Conservation (phyloP, 1,140 invertebrate genomes). For the Calephelis nemesis region DNA sequence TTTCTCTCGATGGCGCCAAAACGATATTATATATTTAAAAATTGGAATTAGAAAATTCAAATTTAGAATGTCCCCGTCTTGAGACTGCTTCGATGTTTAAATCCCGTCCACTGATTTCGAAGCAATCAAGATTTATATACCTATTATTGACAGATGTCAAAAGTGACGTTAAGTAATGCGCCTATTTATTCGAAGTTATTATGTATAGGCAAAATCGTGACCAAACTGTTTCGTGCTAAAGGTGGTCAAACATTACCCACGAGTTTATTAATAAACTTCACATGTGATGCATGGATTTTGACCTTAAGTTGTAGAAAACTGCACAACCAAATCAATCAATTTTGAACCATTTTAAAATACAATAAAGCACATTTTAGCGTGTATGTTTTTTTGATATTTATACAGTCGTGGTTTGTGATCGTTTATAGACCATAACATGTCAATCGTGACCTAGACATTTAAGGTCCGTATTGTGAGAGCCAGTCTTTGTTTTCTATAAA, state of each 20-base stretch:
- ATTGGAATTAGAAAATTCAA: no score
- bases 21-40: no score
- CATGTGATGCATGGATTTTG: slow-evolving; percentile 44
- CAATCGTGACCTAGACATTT: slow-evolving; percentile 55
- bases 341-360: background rate
- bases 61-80: no score
- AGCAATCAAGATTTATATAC: no score
- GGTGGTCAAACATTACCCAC: slow-evolving; percentile 45
- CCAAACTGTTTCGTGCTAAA: slow-evolving; percentile 49
- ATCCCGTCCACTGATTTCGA: no score
- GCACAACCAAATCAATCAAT: background rate
- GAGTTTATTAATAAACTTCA: slow-evolving; percentile 50
- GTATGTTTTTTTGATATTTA: background rate
- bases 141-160: no score
- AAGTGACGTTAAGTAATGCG: no score
- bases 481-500: slow-evolving; percentile 12
- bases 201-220: slow-evolving; percentile 46
- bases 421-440: slow-evolving; percentile 32
- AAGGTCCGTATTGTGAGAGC: slow-evolving; percentile 16
- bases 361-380: background rate
- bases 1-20: no score
- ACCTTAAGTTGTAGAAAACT: slow-evolving; percentile 31
- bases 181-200: background rate
- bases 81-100: no score
- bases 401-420: slow-evolving; percentile 2